Evolutionary conservation across 2,113 vertebrate genomes (phyloP), one percentile per base, ranked within the genome.

Genomic region (Etia nguti): DNA sequence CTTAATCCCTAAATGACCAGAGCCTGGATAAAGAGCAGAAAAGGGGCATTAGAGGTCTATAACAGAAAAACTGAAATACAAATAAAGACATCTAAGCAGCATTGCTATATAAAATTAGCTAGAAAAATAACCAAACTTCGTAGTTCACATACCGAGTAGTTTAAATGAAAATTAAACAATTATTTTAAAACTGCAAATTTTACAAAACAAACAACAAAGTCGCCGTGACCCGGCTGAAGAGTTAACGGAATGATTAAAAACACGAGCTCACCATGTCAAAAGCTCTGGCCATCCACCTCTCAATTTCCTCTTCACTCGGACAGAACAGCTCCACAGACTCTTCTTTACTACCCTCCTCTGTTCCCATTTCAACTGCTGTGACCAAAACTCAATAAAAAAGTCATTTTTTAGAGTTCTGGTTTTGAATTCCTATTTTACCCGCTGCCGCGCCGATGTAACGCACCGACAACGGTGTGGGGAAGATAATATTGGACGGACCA

Each of bases 211-310:
- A 70, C 38, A 60, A 60, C 55, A 73, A 73, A 73, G 38, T 43
- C 38, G n/a, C 38, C 36, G 12, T 3, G 36, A 16, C 8, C 43
- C n/a, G 38, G n/a, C 38, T 26, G 1, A 73, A 73, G 22, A 46
- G 38, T 73, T 73, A 43, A 73, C 38, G 22, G 38, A 73, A 12
- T 46, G 38, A 43, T 70, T 70, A 41, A 43, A 43, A 26, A 26
- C 41, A 75, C 15, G 24, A 29, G 15, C 79, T 56, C 81, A 96
- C 97, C 97, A 96, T 95, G 31, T 95, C 91, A 80, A 97, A 97
- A 6, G 96, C 96, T 43, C 82, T 86, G 56, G 54, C 16, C 96
- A 97, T 97, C 96, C 96, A 97, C 18, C 34, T 89, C 22, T 94
- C 80, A 2, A 93, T 60, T 2, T 97, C 96, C 52, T 88, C 92